A percentile compares a stretch with the other conserved stretches of the same genome.
These are phyloP conservation scores for Bufo gargarizans DNA, from an alignment of 2,113 vertebrate genomes.

Conservation along the genomic window DNA sequence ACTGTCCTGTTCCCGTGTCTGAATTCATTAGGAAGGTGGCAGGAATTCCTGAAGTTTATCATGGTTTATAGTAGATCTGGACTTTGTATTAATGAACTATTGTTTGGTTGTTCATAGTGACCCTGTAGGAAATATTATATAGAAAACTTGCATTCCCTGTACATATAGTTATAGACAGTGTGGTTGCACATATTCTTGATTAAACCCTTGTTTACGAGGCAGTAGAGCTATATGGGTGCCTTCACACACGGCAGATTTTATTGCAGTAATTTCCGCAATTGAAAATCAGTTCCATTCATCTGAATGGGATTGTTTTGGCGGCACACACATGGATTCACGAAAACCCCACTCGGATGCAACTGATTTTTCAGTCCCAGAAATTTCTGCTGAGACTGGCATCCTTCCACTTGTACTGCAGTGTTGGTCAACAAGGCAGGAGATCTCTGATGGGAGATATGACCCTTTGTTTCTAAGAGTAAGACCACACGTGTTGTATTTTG, in stretches of 20 bases:
- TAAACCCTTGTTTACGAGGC: not conserved
- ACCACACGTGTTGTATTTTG: too few species aligned
- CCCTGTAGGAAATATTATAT: not conserved
- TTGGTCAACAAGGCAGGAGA: not conserved
- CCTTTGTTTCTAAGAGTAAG: too few species aligned
- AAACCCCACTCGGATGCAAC: too few species aligned
- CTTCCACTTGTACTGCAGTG: not conserved
- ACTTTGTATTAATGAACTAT: not conserved
- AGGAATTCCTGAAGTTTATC: not conserved
- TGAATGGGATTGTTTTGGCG: too few species aligned
- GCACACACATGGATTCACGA: too few species aligned
- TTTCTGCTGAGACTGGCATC: not conserved
- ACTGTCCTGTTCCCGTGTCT: conserved; percentile 57
- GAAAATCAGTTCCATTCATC: too few species aligned
- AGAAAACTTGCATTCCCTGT: not conserved
- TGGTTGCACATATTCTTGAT: not conserved
- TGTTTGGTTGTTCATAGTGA: not conserved
- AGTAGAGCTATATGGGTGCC: too few species aligned
- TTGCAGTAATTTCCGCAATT: too few species aligned
- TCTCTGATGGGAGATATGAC: too few species aligned
- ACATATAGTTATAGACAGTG: not conserved
- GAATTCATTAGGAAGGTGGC: conserved; percentile 56
- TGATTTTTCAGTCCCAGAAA: too few species aligned
- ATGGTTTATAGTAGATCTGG: not conserved
- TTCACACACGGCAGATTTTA: too few species aligned